Evolutionary conservation across 2,797 vertebrate species (phyloP), one percentile per base, ranked within the genome.

Genomic region (Tragelaphus eurycerus): DNA sequence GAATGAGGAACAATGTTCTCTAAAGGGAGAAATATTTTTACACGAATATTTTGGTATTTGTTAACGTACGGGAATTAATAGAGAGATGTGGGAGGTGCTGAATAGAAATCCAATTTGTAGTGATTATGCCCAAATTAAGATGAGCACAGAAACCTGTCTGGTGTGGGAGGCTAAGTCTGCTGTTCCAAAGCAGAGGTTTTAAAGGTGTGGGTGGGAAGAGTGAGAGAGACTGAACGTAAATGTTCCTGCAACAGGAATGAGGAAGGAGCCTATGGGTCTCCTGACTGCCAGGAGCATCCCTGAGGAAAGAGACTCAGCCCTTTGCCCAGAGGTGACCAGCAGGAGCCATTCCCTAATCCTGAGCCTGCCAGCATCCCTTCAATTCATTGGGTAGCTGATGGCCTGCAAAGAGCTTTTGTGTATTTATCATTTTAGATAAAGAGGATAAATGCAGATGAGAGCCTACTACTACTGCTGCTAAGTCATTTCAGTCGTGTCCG

Each of bases 111-210:
- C 95, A 84, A 82, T 96, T 94, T 93, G 93, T 79, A 95, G 94
- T 25, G 52, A 95, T 96, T 88, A 95, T 98, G 97, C 97, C 97
- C 97, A 93, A 97, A 89, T 98, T 96, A 94, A 78, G 94, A 89
- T 50, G 31, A 95, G 83, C 13, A 14, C 54, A 90, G 96, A 95
- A 91, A 74, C 94, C 88, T 60, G 90, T 78, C 67, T 85, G 94
- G 91, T 90, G 90, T 3, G 52, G 98, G 96, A 92, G 84, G 85
- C 16, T 8, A 78, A 78, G 19, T 19, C 84, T 38, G 10, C 94
- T 64, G 38, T 90, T 93, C 62, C 8, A 23, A 59, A 92, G 90
- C 76, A 17, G 7, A 87, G 25, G 43, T 57, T 95, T 87, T 90
- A 46, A 81, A 93, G 83, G 38, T 54, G 89, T 17, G 13, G 89